Conservation (phyloP, 2,113 vertebrate species). For the Cyprinus carpio region DNA sequence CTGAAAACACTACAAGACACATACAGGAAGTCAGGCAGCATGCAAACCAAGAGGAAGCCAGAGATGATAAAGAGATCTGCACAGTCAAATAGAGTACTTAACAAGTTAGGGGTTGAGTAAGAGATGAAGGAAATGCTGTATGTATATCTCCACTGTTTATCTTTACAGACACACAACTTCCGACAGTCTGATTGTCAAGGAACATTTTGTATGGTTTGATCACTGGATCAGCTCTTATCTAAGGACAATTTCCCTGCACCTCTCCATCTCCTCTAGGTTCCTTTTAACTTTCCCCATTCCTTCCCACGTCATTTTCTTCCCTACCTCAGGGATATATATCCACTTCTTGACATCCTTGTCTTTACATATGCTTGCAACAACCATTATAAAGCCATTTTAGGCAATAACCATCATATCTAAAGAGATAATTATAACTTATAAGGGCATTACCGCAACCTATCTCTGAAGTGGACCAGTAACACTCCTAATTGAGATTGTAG, state of each 20-base stretch:
- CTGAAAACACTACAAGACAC: not conserved
- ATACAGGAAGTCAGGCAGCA: not conserved
- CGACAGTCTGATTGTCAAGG: conserved; percentile 10
- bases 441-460: no score
- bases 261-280: not conserved
- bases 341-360: not conserved
- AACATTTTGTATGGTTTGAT: conserved; percentile 15
- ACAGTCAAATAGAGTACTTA: not conserved
- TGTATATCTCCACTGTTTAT: conserved; percentile 57
- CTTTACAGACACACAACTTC: conserved; percentile 51
- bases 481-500: no score
- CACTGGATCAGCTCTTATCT: not conserved
- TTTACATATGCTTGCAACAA: not conserved
- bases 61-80: not conserved
- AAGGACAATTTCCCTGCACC: not conserved
- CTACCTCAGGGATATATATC: not conserved
- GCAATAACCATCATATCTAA: not conserved
- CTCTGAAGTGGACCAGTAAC: no score
- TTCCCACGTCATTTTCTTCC: not conserved
- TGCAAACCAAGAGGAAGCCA: conserved; percentile 17
- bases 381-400: not conserved
- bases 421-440: no score
- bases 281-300: not conserved
- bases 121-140: conserved; percentile 13
- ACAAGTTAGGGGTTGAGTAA: not conserved